Evolutionary conservation across 30 jellyfish, hydroid and myxozoan genomes (phyloP), one percentile per base, ranked within the genome.

Genomic region (Turritopsis rubra): DNA sequence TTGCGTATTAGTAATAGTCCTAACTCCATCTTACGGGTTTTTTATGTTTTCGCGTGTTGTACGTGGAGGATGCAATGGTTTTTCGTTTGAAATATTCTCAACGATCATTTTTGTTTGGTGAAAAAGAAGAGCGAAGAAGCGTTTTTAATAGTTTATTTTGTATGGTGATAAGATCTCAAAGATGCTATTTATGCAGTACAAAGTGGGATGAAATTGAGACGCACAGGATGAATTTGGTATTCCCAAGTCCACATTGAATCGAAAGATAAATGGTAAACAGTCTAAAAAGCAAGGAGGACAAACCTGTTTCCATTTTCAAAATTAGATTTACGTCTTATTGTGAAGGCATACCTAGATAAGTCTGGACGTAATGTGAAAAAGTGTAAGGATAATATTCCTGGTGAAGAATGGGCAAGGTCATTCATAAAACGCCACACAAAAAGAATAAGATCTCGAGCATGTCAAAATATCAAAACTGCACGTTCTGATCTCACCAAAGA

Each of bases 401-500:
- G 83, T 16, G 60, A 75, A 25, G 83, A 75, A 16, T 75, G 74
- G 74, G 83, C 83, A 28, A 75, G 16, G 30, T n/a, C 16, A n/a
- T 75, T 75, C 24, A 18, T 72, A 24, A 72, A 72, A 72, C 81
- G 1, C 28, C 81, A 72, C 28, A 19, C 21, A 18, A 72, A 72
- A 21, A 25, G 28, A 72, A 72, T 72, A 72, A 25, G 1, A 72
- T 25, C 29, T 72, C 81, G 1, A 26, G 24, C 81, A n/a, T 72
- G 81, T 26, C 81, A 72, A 22, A 22, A 75, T n/a, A 22, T 8
- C 21, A 75, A 75, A 75, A 75, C 54, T 0, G 75, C 83, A 16
- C 9, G 83, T 8, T 16, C 66, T 22, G 83, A 75, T 7, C 9
- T 29, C n/a, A 26, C 75, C 16, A 75, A 75, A 75, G 66, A 75